These are phyloP conservation scores for Lepidochitona cinerea DNA, from an alignment of 2,888 invertebrate species.

Conservation along the genomic window DNA sequence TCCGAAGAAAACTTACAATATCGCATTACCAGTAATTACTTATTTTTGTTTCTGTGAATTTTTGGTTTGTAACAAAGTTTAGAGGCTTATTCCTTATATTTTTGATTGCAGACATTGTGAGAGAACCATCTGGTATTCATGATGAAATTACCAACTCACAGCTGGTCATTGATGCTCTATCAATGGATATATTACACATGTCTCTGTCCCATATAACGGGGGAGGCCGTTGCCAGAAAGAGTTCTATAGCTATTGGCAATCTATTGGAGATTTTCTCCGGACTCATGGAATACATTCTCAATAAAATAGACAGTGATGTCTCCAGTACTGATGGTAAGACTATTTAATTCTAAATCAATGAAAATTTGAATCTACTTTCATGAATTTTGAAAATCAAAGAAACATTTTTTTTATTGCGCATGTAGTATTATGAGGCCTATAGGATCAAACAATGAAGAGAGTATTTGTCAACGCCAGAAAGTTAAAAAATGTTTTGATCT, in stretches of 20 bases:
- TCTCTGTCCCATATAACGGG: constrained; percentile 68
- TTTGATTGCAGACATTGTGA: constrained; percentile 44
- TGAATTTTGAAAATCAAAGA: too few relatives aligned
- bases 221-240: constrained; percentile 58
- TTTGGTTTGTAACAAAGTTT: background rate
- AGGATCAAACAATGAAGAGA: too few relatives aligned
- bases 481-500: too few relatives aligned
- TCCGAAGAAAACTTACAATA: too few relatives aligned
- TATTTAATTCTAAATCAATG: background rate
- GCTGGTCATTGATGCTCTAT: constrained; percentile 65
- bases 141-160: constrained; percentile 69
- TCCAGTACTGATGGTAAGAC: constrained; percentile 18
- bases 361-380: too few relatives aligned
- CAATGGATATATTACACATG: constrained; percentile 65
- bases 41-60: too few relatives aligned
- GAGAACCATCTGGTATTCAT: constrained; percentile 50
- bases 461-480: too few relatives aligned
- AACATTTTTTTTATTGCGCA: too few relatives aligned
- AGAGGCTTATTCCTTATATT: background rate
- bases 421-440: too few relatives aligned
- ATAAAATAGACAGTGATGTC: constrained; percentile 63
- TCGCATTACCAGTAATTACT: too few relatives aligned
- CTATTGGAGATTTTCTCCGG: constrained; percentile 67
- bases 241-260: constrained; percentile 56
- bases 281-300: constrained; percentile 66